A percentile compares a stretch with the other conserved stretches of the same genome.
These are phyloP conservation scores for Podabrus alpinus DNA, from an alignment of 2,888 invertebrate species.

Conservation along the genomic window DNA sequence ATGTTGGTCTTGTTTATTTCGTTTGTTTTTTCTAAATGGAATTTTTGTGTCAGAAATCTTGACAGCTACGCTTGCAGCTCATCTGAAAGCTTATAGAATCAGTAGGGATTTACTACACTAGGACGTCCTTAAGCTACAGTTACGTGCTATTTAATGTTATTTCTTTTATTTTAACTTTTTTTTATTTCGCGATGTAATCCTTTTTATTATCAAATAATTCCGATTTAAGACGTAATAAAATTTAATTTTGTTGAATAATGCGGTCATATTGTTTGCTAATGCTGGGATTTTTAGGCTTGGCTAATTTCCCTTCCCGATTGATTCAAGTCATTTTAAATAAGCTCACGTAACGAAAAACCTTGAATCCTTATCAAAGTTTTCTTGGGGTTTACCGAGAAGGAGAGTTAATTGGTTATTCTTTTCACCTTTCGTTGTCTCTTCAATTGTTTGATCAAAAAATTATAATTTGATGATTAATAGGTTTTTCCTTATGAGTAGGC, in stretches of 20 bases:
- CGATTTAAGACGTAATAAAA: background rate
- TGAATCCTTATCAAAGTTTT: background rate
- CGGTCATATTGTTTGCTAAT: background rate
- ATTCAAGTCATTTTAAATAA: background rate
- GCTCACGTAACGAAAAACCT: background rate
- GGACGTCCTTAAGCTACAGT: background rate
- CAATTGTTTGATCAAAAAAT: background rate
- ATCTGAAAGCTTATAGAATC: background rate
- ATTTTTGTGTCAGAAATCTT: background rate
- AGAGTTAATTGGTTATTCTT: background rate
- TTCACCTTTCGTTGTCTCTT: background rate
- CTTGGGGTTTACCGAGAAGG: background rate
- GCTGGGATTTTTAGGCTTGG: background rate
- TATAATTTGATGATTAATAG: background rate
- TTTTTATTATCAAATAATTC: background rate
- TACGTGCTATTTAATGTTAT: background rate
- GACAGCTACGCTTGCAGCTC: conserved; percentile 1
- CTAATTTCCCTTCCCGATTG: background rate
- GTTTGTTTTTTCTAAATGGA: background rate
- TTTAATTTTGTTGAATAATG: background rate
- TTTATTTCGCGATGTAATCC: background rate
- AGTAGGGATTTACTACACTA: background rate
- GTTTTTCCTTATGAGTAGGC: background rate
- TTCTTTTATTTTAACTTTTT: background rate
- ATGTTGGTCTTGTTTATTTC: background rate